phyloP scores from a whole-genome alignment of 2,113 vertebrate genomes.

The Scartelaos histophorus region DNA sequence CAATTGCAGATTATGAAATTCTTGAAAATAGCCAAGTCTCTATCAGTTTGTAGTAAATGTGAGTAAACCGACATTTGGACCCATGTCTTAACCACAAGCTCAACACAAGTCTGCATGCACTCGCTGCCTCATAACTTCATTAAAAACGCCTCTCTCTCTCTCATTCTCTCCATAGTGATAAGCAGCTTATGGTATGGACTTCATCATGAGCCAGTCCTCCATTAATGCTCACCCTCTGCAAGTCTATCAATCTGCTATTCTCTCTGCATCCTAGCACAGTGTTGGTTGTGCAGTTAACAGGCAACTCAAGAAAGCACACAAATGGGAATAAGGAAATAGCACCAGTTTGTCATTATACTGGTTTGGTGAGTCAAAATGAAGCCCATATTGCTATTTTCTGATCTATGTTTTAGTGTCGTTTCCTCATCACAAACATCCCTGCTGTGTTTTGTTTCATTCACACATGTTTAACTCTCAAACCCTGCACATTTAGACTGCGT shows the following conservation, averaged over 20 bases:
- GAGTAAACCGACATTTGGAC: neutral
- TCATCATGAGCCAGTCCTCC: slow-evolving; percentile 57
- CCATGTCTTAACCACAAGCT: slow-evolving; percentile 35
- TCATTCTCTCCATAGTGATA: slow-evolving; percentile 59
- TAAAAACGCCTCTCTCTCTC: slow-evolving; percentile 53
- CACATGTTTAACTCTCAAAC: no score
- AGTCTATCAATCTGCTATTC: slow-evolving; percentile 31
- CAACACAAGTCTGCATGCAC: slow-evolving; percentile 56
- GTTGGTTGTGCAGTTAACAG: slow-evolving; percentile 22
- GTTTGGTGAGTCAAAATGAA: neutral
- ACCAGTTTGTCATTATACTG: slow-evolving; percentile 10
- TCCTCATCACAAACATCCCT: no score
- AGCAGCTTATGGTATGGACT: slow-evolving; percentile 61
- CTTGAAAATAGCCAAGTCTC: no score
- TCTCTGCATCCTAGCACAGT: slow-evolving; percentile 24
- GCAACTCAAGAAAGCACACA: slow-evolving; percentile 4
- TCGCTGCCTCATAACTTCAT: slow-evolving; percentile 56
- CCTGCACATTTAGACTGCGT: no score
- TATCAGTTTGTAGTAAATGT: no score
- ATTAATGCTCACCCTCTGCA: slow-evolving; percentile 29
- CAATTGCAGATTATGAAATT: no score
- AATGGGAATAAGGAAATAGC: neutral
- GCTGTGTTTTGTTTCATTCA: no score
- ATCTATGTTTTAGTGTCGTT: no score
- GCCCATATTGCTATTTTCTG: no score